Percentiles rank a stretch among this genome's conserved stretches.
phyloP scores from a whole-genome alignment of 1,140 invertebrate species.

The Pygmarrhopalites habei region DNA sequence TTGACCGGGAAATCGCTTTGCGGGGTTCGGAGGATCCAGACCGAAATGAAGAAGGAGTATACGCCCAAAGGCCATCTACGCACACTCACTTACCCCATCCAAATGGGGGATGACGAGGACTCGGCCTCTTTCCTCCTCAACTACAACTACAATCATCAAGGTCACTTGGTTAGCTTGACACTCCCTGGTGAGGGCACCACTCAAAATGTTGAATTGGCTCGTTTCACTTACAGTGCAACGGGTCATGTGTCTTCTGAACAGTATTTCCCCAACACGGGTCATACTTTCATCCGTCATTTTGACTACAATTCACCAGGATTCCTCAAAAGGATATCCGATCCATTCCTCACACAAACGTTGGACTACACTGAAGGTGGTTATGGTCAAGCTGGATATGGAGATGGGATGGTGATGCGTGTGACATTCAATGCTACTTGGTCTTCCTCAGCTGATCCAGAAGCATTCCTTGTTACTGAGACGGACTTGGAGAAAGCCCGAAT shows the following conservation, averaged over 20 bases:
- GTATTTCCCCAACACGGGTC: background rate
- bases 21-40: background rate
- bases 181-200: background rate
- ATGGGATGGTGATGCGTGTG: conserved; percentile 17
- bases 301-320: conserved; percentile 9
- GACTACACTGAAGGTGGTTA: conserved; percentile 7
- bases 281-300: background rate
- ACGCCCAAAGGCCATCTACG: background rate
- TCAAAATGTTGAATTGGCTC: background rate
- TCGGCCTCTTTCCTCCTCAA: background rate
- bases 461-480: conserved; percentile 12
- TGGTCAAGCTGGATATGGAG: conserved; percentile 19
- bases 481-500: no score
- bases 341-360: conserved; percentile 7
- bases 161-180: background rate
- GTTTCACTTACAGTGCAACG: background rate
- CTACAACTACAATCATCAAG: background rate
- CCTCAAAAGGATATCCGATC: conserved; percentile 3
- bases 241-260: conserved; percentile 5
- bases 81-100: background rate
- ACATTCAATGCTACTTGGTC: conserved; percentile 12
- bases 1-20: background rate
- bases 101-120: background rate
- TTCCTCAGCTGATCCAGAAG: background rate
- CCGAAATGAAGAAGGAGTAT: background rate